These are phyloP conservation scores for Apeltes quadracus DNA, from an alignment of 2,113 vertebrate species.

Conservation along the genomic window DNA sequence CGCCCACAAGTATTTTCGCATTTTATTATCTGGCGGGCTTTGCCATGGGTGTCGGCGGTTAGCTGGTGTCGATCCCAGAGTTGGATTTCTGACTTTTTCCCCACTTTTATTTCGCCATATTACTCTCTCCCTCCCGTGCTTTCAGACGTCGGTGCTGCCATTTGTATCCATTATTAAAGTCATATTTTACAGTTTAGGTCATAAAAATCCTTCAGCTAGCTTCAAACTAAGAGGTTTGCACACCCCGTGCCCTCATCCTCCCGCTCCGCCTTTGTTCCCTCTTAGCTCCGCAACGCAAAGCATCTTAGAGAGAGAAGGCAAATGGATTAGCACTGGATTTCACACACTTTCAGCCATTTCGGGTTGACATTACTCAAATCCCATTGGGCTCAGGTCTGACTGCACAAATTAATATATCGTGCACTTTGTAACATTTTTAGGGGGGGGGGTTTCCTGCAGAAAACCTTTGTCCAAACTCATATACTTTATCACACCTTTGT, in stretches of 20 bases:
- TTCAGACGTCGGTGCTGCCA: constrained; percentile 57
- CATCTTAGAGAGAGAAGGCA: constrained; percentile 11
- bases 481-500: not conserved
- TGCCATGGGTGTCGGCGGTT: constrained; percentile 67
- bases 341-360: constrained; percentile 19
- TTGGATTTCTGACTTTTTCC: constrained; percentile 63
- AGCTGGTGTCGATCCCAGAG: constrained; percentile 41
- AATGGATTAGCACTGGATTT: constrained; percentile 12
- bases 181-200: constrained; percentile 78
- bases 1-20: constrained; percentile 84
- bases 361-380: constrained; percentile 34
- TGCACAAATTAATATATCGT: too few species aligned
- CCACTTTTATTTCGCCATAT: constrained; percentile 24
- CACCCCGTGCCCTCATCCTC: not conserved
- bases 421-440: not conserved
- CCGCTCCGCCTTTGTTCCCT: not conserved
- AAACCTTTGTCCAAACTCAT: not conserved
- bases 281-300: constrained; percentile 1
- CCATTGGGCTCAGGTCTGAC: constrained; percentile 50
- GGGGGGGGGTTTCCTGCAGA: not conserved
- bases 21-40: constrained; percentile 72
- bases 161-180: constrained; percentile 80
- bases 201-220: constrained; percentile 61
- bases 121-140: constrained; percentile 12
- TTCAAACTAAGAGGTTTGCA: constrained; percentile 67